These are phyloP conservation scores for Cydia splendana DNA, from an alignment of 1,140 invertebrate species.

Conservation along the genomic window DNA sequence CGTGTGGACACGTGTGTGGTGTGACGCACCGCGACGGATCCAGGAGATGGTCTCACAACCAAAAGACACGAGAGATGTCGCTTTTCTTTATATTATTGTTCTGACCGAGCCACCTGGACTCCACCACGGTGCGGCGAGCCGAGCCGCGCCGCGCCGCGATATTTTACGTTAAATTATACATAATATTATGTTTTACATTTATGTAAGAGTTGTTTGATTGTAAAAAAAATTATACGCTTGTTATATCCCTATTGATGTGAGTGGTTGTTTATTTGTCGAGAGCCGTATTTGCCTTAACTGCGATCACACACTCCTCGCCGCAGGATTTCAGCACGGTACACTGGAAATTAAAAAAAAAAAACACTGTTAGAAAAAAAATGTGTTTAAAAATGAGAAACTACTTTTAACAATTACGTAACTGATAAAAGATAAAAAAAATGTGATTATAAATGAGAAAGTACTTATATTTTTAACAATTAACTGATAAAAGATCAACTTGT, in stretches of 20 bases:
- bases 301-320: constrained; percentile 95
- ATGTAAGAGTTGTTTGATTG: constrained; percentile 77
- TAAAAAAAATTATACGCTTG: constrained; percentile 78
- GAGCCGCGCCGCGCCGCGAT: constrained; percentile 56
- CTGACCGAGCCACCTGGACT: constrained; percentile 27
- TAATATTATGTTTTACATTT: constrained; percentile 80
- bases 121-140: constrained; percentile 35
- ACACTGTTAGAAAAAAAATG: background rate
- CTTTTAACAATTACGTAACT: background rate
- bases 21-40: background rate
- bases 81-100: background rate
- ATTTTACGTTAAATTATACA: constrained; percentile 78
- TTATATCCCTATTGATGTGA: constrained; percentile 77
- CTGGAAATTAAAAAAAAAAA: constrained; percentile 76
- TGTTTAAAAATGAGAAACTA: background rate
- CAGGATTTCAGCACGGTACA: constrained; percentile 96
- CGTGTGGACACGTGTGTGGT: background rate
- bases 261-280: constrained; percentile 91
- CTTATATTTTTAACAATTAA: background rate
- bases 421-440: background rate
- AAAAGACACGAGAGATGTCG: background rate
- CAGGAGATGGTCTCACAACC: background rate
- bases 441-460: background rate
- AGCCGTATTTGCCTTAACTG: constrained; percentile 95
- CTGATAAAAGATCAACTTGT: background rate